Conservation (phyloP, 2,113 vertebrate genomes). For the Notothenia coriiceps region DNA sequence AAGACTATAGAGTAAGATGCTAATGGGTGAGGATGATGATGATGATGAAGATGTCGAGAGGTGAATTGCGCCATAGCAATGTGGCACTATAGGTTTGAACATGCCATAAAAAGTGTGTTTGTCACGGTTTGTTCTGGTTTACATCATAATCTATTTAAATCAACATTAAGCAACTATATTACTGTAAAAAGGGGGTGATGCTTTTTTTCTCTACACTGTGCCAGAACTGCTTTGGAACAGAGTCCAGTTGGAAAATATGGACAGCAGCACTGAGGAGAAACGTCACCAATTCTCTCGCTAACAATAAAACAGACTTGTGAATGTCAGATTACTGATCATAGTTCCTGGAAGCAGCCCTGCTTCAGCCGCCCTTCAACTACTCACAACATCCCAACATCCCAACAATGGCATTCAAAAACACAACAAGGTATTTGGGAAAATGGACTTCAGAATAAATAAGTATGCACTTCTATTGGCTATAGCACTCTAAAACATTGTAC, state of each 20-base stretch:
- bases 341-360: not conserved
- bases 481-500: too few relatives aligned
- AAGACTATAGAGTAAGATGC: conserved; percentile 8
- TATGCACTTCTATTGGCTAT: too few relatives aligned
- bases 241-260: conserved; percentile 27
- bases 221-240: conserved; percentile 4
- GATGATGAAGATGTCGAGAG: conserved; percentile 8
- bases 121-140: not conserved
- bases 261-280: not conserved
- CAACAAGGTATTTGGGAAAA: too few relatives aligned
- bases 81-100: not conserved
- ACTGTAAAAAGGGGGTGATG: too few relatives aligned
- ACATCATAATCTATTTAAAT: conserved; percentile 3
- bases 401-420: not conserved
- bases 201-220: not conserved
- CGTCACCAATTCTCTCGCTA: not conserved
- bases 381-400: not conserved
- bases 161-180: too few relatives aligned
- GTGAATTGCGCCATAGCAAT: not conserved
- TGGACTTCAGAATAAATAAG: not conserved
- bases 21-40: conserved; percentile 16
- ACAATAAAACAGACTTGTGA: not conserved
- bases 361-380: not conserved
- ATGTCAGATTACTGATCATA: not conserved
- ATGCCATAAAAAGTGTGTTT: not conserved